Percentiles rank a stretch among this genome's conserved stretches.
These are phyloP conservation scores for Helicoverpa armigera DNA, from an alignment of 1,140 invertebrate species.

Conservation along the genomic window DNA sequence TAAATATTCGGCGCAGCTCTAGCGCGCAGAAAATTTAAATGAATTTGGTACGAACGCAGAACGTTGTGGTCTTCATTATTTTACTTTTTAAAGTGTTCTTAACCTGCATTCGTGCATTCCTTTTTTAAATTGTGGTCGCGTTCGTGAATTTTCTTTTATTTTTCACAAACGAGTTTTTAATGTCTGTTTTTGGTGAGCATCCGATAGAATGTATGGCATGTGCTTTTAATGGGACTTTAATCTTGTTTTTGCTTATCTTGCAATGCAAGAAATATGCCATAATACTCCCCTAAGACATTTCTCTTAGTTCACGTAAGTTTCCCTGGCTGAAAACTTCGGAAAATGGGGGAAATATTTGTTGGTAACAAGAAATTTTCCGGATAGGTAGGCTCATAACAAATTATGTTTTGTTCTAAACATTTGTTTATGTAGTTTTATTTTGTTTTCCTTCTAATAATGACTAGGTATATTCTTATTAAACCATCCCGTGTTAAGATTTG, in stretches of 20 bases:
- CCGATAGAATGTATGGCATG: not conserved
- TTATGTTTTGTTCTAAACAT: not conserved
- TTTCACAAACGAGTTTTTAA: slow-evolving; percentile 38
- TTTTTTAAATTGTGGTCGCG: not conserved
- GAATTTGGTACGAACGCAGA: slow-evolving; percentile 16
- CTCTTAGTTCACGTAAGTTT: slow-evolving; percentile 1
- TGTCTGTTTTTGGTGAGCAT: not conserved
- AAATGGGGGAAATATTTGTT: slow-evolving; percentile 1
- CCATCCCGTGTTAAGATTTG: too few species aligned
- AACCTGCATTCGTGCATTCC: slow-evolving; percentile 19
- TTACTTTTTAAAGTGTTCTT: slow-evolving; percentile 19
- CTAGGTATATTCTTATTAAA: too few species aligned
- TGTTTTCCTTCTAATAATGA: too few species aligned
- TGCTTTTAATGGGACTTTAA: slow-evolving; percentile 19
- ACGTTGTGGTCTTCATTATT: slow-evolving; percentile 14
- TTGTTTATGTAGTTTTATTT: not conserved
- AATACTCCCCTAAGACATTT: not conserved
- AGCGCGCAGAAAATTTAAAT: slow-evolving; percentile 29
- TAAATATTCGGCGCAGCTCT: slow-evolving; percentile 8
- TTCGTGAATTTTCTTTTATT: slow-evolving; percentile 14
- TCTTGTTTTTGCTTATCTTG: slow-evolving; percentile 30
- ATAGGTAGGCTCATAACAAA: not conserved
- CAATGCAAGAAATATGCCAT: slow-evolving; percentile 14
- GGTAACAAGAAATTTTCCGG: not conserved
- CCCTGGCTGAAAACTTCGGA: not conserved